Evolutionary conservation across 2,113 vertebrate species (phyloP), one percentile per base, ranked within the genome.

Genomic region (Natator depressus): DNA sequence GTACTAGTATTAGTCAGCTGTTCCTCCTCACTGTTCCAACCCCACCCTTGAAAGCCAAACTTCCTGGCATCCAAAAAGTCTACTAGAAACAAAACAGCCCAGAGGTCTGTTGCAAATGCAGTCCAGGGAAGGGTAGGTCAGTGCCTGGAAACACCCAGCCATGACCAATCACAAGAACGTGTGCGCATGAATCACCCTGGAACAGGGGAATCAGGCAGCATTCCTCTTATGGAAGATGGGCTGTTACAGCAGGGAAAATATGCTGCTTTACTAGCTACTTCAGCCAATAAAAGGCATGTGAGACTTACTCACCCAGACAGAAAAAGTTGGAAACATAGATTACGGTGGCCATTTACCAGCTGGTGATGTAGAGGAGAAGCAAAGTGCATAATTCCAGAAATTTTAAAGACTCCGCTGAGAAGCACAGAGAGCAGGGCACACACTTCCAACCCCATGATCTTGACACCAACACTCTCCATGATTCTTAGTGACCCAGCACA

Each of bases 1-100:
- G 6, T 11, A n/a, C 80, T 91, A 93, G 29, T 53, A 42, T 94
- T 95, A 96, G 49, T 96, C 92, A 97, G 54, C 17, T 25, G 88
- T 93, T 96, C 90, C 84, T 95, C 84, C 51, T 62, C 46, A 17
- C 12, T 76, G 53, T 86, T 93, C 92, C 94, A 94, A 80, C 95
- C 94, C 92, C 94, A 96, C 94, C 93, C 94, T 75, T 16, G 4
- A 17, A 1, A 95, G 94, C 94, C 83, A 94, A 84, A 87, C 95
- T 97, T 97, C 91, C 94, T 76, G 59, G 27, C 88, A 95, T 1
- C 1, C 51, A 91, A 91, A 88, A 91, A 93, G 72, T 78, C 24
- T 90, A 89, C 59, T 1, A 0, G 46, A 96, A 69, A 79, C 85
- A 95, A 91, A 83, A 80, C 83, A 94, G 22, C 82, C 93, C 89